These are phyloP conservation scores for Agrotis exclamationis DNA, from an alignment of 2,888 invertebrate species.

Conservation along the genomic window DNA sequence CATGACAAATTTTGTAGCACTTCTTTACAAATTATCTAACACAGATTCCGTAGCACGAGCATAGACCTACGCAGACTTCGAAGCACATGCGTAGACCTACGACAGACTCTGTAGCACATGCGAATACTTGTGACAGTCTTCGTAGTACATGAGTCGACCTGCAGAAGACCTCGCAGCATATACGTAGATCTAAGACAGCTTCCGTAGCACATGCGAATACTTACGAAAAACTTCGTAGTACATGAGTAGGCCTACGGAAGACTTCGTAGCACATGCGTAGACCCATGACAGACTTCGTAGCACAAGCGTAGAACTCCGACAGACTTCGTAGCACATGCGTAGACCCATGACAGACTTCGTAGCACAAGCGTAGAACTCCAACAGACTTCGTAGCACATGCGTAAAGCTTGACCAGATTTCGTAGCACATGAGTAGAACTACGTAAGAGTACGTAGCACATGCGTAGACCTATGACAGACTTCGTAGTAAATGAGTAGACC, in stretches of 20 bases:
- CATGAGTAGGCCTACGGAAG: neutral
- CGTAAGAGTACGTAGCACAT: too few relatives aligned
- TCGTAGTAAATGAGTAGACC: neutral
- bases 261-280: neutral
- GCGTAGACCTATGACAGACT: neutral
- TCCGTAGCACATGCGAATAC: neutral
- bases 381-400: too few relatives aligned
- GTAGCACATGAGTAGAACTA: neutral
- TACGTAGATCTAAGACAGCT: too few relatives aligned
- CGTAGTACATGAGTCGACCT: neutral
- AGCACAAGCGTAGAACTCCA: neutral
- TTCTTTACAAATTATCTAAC: neutral
- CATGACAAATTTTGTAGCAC: neutral
- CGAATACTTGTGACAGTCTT: neutral
- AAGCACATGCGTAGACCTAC: neutral
- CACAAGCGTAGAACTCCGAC: neutral
- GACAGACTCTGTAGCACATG: neutral
- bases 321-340: neutral
- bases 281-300: neutral
- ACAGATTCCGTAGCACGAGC: neutral
- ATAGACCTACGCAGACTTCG: neutral
- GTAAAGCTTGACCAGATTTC: neutral
- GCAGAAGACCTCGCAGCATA: too few relatives aligned
- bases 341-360: neutral
- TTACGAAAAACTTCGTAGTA: too few relatives aligned